Evolutionary conservation across 2,888 invertebrate genomes (phyloP).

Genomic region (Allolobophora icterica): DNA sequence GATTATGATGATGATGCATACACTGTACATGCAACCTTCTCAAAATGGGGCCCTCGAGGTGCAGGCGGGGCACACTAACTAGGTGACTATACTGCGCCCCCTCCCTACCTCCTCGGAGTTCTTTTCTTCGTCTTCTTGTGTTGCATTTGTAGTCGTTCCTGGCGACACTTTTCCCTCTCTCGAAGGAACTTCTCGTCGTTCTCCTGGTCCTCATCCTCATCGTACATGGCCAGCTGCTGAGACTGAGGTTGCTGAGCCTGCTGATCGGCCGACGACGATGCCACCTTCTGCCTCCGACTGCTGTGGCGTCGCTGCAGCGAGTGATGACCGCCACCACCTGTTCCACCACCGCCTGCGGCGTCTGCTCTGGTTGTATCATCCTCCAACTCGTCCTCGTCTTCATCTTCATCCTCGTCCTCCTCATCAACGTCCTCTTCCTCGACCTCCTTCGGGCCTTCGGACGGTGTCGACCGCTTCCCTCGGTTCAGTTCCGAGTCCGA

Average conservation of each 20-base stretch:
- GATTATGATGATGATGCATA: too few species aligned
- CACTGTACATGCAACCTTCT: too few species aligned
- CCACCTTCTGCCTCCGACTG: slow-evolving; percentile 14
- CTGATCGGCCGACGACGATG: background rate
- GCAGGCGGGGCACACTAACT: too few species aligned
- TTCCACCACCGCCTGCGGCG: background rate
- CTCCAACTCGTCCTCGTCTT: background rate
- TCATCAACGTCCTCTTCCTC: background rate
- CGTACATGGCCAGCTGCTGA: background rate
- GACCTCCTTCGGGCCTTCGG: slow-evolving; percentile 6
- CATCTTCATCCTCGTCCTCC: background rate
- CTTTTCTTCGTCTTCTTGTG: slow-evolving; percentile 38
- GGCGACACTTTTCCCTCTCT: slow-evolving; percentile 48
- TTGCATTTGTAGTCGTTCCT: slow-evolving; percentile 47
- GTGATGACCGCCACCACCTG: background rate
- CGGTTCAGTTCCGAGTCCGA: slow-evolving; percentile 28
- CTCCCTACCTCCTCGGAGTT: slow-evolving; percentile 18
- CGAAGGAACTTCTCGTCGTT: slow-evolving; percentile 42
- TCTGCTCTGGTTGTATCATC: background rate
- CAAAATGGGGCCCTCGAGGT: too few species aligned
- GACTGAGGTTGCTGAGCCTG: background rate
- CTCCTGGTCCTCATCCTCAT: slow-evolving; percentile 31
- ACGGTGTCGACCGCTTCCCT: background rate
- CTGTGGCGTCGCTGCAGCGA: background rate
- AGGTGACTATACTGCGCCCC: too few species aligned